phyloP scores from a whole-genome alignment of 2,797 vertebrate genomes.

The Gobionotothen gibberifrons region DNA sequence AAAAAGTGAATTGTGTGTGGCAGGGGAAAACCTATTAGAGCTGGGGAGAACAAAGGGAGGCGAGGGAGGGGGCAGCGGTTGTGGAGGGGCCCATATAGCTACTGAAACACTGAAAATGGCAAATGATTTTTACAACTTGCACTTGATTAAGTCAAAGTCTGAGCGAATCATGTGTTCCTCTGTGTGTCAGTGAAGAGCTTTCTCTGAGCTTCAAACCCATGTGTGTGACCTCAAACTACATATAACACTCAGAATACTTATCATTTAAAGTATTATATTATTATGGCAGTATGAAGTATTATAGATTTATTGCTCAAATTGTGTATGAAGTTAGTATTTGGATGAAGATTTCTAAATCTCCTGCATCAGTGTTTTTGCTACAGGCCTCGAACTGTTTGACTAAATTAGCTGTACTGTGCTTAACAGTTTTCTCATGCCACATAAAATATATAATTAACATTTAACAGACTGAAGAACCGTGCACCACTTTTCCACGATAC shows the following conservation, averaged over 20 bases:
- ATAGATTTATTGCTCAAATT: slow-evolving; percentile 20
- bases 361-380: neutral
- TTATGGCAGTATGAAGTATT: slow-evolving; percentile 8
- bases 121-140: slow-evolving; percentile 81
- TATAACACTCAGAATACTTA: slow-evolving; percentile 43
- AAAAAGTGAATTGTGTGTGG: slow-evolving; percentile 83
- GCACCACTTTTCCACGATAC: neutral
- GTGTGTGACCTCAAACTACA: slow-evolving; percentile 36
- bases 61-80: slow-evolving; percentile 72
- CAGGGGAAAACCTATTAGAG: slow-evolving; percentile 85
- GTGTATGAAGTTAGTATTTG: slow-evolving; percentile 24
- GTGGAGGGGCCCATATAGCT: slow-evolving; percentile 72
- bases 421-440: neutral
- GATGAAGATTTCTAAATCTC: slow-evolving; percentile 10
- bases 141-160: slow-evolving; percentile 79
- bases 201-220: slow-evolving; percentile 33
- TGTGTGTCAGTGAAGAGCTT: slow-evolving; percentile 50
- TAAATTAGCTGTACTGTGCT: slow-evolving; percentile 2
- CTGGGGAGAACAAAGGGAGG: slow-evolving; percentile 83
- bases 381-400: slow-evolving; percentile 1
- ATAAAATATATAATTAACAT: neutral
- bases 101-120: slow-evolving; percentile 81
- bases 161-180: slow-evolving; percentile 57
- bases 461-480: neutral
- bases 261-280: slow-evolving; percentile 33